Conservation (phyloP, 2,113 vertebrate species). For the Xerus inauris region DNA sequence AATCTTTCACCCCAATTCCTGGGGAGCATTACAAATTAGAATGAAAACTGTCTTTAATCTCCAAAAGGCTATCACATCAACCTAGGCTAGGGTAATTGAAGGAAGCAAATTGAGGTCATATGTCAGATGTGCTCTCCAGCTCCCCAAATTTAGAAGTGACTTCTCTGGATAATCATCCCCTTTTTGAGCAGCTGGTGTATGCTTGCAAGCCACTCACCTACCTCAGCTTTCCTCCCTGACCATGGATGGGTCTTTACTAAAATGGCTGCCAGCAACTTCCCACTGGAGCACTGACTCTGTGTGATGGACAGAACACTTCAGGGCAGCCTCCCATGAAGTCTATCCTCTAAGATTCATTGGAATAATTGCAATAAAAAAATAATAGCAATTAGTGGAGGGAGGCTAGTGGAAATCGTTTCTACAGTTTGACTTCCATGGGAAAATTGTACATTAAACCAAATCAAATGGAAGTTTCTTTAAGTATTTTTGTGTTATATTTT, state of each 20-base stretch:
- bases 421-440: background rate
- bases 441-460: conserved; percentile 25
- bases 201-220: background rate
- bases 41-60: background rate
- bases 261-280: background rate
- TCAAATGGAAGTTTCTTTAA: background rate
- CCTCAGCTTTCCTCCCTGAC: background rate
- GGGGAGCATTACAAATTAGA: background rate
- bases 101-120: background rate
- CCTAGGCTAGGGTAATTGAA: background rate
- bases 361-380: background rate
- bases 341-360: background rate
- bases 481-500: background rate
- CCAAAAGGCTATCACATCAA: background rate
- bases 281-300: background rate
- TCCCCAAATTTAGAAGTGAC: background rate
- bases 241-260: background rate
- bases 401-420: background rate
- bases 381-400: background rate
- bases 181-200: background rate
- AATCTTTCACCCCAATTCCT: background rate
- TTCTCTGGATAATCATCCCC: background rate
- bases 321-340: background rate
- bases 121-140: background rate
- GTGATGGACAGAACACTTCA: background rate